A percentile compares a stretch with the other conserved stretches of the same genome.
phyloP scores from a whole-genome alignment of 2,888 invertebrate genomes.

The Caenorhabditis becei region DNA sequence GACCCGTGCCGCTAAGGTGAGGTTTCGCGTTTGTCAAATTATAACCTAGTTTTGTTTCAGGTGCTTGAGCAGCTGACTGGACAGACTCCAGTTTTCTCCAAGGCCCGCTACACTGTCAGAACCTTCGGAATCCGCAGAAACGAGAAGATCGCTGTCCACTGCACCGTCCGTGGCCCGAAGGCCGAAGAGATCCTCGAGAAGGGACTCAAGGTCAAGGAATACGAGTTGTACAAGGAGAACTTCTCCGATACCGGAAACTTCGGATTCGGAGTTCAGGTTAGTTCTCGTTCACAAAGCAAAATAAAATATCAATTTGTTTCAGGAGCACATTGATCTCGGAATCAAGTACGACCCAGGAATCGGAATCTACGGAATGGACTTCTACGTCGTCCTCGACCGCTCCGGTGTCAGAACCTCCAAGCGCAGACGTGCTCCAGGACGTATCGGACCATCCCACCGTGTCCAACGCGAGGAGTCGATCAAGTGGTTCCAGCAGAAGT shows the following conservation, averaged over 20 bases:
- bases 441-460: conserved; percentile 94
- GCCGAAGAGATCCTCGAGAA: conserved; percentile 99
- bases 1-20: conserved; percentile 86
- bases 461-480: conserved; percentile 98
- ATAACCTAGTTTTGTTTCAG: conserved; percentile 59
- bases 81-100: conserved; percentile 98
- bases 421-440: conserved; percentile 92
- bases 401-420: conserved; percentile 98
- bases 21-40: conserved; percentile 84
- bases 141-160: conserved; percentile 99
- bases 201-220: conserved; percentile 98
- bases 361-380: conserved; percentile 99
- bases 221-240: conserved; percentile 96
- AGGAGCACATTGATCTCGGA: conserved; percentile 98
- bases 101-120: conserved; percentile 96
- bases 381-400: conserved; percentile 97
- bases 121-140: conserved; percentile 99
- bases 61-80: conserved; percentile 94
- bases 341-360: conserved; percentile 98
- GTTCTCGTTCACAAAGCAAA: too few species aligned
- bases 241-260: conserved; percentile 95
- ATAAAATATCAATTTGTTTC: not conserved
- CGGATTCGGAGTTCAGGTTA: conserved; percentile 91
- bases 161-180: conserved; percentile 98
- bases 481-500: conserved; percentile 99